Base-by-base conservation (phyloP, 2,797 vertebrate genomes). In the Pseudochaenichthys georgianus region DNA sequence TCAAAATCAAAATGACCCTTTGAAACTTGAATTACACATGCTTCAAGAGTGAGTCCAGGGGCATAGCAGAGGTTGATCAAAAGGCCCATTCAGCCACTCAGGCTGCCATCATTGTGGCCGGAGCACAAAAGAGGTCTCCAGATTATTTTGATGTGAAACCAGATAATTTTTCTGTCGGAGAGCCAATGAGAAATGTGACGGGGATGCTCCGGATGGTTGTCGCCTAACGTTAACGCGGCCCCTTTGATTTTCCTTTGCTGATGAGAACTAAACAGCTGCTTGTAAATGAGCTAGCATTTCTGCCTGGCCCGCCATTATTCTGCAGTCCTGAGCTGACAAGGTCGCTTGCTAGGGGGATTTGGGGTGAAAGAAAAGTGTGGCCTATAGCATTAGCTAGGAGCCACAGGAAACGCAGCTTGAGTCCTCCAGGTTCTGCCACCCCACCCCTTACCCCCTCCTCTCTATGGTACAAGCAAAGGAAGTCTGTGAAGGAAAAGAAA, bases 321-420 rank as follows among this genome's bases (percentile, higher is more conserved):
- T 90, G 94, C 92, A 91, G 94, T 95, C 70, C 94, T 92, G 89
- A 90, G 93, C 85, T 91, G 93, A 96, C 95, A 96, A 96, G 95
- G 96, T 96, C 92, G 95, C 96, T 97, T 95, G 94, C 96, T 96
- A 91, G 92, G 94, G 94, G 95, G 95, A 96, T 96, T 97, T 96
- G 61, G 87, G 93, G 93, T 90, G 87, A 93, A 93, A 93, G 94
- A 94, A 94, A 88, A 95, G 89, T 93, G 88, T 92, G 93, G 94
- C 92, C 93, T 93, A 93, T 90, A 92, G 94, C 95, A 95, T 95
- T 95, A 94, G 92, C 94, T 90, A 82, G 85, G 93, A 95, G 93
- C 94, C 89, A 93, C 87, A 95, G 93, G 95, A 94, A 95, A 94
- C 95, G 12, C 95, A 94, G 95, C 94, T 95, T 96, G 95, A 96